Percentiles rank a stretch among this genome's conserved stretches.
phyloP scores from a whole-genome alignment of 2,113 vertebrate genomes.

The Leptobrachium ailaonicum region DNA sequence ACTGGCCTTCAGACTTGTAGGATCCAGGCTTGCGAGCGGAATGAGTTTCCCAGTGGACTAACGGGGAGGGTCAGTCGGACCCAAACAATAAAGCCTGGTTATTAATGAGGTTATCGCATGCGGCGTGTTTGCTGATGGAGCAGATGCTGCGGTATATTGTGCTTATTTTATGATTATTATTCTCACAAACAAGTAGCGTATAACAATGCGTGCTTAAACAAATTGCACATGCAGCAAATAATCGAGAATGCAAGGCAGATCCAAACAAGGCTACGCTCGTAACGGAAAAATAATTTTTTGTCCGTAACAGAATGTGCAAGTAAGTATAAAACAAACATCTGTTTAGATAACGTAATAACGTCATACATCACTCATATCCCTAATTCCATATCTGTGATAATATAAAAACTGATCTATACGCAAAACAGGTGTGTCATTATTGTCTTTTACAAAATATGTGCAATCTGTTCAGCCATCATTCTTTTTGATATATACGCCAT shows the following conservation, averaged over 20 bases:
- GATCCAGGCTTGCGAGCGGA: slow-evolving; percentile 20
- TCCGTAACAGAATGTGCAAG: background rate
- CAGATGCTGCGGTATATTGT: slow-evolving; percentile 2
- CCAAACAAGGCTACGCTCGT: background rate
- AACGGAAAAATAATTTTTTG: background rate
- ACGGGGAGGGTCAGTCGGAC: slow-evolving; percentile 14
- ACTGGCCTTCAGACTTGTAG: slow-evolving; percentile 17
- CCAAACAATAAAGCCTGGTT: slow-evolving; percentile 25
- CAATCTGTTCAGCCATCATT: no score
- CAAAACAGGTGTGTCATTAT: no score
- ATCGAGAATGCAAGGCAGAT: background rate
- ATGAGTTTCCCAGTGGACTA: slow-evolving; percentile 31
- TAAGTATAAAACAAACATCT: no score
- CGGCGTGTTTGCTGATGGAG: slow-evolving; percentile 18
- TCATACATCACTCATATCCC: no score
- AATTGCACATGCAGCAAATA: slow-evolving; percentile 1
- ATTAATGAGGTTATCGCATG: slow-evolving; percentile 43
- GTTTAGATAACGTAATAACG: no score
- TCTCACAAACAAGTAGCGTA: background rate
- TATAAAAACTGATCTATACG: no score
- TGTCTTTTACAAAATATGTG: no score
- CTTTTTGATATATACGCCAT: no score
- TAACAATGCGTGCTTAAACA: background rate
- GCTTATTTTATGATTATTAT: background rate
- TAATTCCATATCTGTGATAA: no score